A percentile compares a stretch with the other conserved stretches of the same genome.
Evolutionary conservation across 2,113 vertebrate genomes (phyloP).

Genomic region (Alligator sinensis): DNA sequence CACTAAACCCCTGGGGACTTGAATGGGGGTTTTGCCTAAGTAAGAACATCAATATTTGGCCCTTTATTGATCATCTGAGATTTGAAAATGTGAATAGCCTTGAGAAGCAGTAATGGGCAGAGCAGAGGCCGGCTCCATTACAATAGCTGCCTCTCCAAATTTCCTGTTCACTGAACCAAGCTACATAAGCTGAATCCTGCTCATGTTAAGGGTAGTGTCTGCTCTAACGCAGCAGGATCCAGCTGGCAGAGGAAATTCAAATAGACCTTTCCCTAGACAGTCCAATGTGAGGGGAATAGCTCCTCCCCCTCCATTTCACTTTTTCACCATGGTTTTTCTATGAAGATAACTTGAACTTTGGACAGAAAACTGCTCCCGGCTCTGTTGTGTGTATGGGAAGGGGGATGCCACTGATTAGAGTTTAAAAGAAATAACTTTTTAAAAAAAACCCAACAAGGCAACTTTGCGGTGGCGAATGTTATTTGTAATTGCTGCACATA

Average conservation of each 20-base stretch:
- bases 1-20: slow-evolving; percentile 22
- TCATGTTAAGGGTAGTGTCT: background rate
- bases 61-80: slow-evolving; percentile 42
- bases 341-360: background rate
- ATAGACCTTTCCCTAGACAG: background rate
- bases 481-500: slow-evolving; percentile 3
- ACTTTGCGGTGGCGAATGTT: background rate
- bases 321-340: background rate
- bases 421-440: slow-evolving; percentile 10
- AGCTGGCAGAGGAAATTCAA: background rate
- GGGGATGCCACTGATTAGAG: background rate
- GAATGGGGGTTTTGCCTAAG: slow-evolving; percentile 7
- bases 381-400: background rate
- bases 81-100: slow-evolving; percentile 29
- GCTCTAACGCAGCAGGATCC: background rate
- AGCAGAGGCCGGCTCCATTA: background rate
- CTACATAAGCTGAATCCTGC: background rate
- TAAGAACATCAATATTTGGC: background rate
- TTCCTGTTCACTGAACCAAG: background rate
- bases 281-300: background rate
- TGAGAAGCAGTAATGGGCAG: background rate
- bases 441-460: background rate
- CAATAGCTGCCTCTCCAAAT: slow-evolving; percentile 10
- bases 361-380: background rate
- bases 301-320: accelerated